Percentiles rank a stretch among this genome's conserved stretches.
Evolutionary conservation across 2,113 vertebrate genomes (phyloP).

Genomic region (Balaeniceps rex): DNA sequence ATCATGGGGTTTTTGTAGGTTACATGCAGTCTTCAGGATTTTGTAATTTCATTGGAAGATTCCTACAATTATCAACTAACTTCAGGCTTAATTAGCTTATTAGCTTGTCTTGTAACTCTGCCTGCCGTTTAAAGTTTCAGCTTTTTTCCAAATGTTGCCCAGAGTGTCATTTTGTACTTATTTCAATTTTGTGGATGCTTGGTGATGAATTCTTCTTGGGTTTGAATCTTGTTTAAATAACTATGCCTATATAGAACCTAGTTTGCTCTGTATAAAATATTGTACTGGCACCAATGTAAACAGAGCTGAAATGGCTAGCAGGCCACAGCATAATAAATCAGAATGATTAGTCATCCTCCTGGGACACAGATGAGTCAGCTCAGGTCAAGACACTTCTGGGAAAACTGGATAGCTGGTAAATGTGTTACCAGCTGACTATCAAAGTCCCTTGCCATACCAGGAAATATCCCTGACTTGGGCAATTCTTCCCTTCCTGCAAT

Average conservation of each 20-base stretch:
- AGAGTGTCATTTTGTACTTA: background rate
- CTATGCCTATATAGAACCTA: background rate
- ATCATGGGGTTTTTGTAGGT: background rate
- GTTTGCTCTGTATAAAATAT: background rate
- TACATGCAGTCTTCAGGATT: background rate
- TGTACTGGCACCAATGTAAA: conserved; percentile 4
- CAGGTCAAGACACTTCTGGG: conserved; percentile 55
- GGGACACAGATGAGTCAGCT: conserved; percentile 23
- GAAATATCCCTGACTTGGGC: conserved; percentile 21
- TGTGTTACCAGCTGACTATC: conserved; percentile 41
- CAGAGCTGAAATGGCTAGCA: background rate
- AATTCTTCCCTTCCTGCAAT: background rate
- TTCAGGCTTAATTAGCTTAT: background rate
- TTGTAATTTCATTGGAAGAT: background rate
- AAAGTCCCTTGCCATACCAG: conserved; percentile 30
- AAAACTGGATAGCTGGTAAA: conserved; percentile 57
- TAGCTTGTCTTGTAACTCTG: background rate
- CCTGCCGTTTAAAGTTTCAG: background rate
- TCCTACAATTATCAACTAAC: background rate
- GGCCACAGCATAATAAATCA: conserved; percentile 16
- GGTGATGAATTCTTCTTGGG: background rate
- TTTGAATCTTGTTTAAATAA: background rate
- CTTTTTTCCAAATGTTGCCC: background rate
- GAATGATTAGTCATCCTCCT: conserved; percentile 13
- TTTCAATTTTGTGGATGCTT: background rate